These are phyloP conservation scores for Gobio occitaniae DNA, from an alignment of 2,797 vertebrate genomes.

Conservation along the genomic window DNA sequence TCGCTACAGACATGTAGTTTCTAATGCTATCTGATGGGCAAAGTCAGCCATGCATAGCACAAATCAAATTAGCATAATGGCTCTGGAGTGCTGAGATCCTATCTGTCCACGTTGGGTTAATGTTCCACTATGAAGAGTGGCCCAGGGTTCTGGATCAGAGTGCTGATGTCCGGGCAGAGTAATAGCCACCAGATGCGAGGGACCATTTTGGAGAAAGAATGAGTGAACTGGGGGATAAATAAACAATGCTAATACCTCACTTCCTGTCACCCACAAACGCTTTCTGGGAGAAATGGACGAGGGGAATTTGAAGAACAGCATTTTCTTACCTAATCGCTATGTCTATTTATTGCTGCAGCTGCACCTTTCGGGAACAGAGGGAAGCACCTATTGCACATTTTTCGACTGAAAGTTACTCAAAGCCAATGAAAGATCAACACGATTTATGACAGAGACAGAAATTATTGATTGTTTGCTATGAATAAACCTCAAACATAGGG, in stretches of 20 bases:
- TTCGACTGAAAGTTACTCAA: slow-evolving; percentile 35
- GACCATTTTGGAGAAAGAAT: slow-evolving; percentile 48
- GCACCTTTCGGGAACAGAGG: slow-evolving; percentile 29
- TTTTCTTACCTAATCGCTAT: slow-evolving; percentile 45
- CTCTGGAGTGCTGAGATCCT: slow-evolving; percentile 34
- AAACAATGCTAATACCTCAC: slow-evolving; percentile 53
- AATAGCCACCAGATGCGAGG: slow-evolving; percentile 57
- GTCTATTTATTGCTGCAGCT: slow-evolving; percentile 32
- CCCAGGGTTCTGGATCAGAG: slow-evolving; percentile 28
- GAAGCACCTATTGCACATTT: slow-evolving; percentile 37
- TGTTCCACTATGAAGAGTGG: slow-evolving; percentile 28
- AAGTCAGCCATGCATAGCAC: slow-evolving; percentile 32
- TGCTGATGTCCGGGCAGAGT: slow-evolving; percentile 46
- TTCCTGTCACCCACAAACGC: slow-evolving; percentile 47
- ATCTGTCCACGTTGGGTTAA: slow-evolving; percentile 40
- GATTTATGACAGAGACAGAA: slow-evolving; percentile 34
- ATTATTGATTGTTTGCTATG: slow-evolving; percentile 45
- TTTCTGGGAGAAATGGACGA: slow-evolving; percentile 45
- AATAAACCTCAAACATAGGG: slow-evolving; percentile 22
- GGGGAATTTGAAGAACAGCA: slow-evolving; percentile 56
- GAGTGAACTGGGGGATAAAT: slow-evolving; percentile 51
- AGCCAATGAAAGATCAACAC: slow-evolving; percentile 31
- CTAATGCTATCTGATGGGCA: slow-evolving; percentile 42
- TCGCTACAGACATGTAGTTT: slow-evolving; percentile 27
- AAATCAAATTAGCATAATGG: slow-evolving; percentile 44